Base-by-base conservation (phyloP, 1,140 invertebrate genomes). In the Drosophila ohnishii region DNA sequence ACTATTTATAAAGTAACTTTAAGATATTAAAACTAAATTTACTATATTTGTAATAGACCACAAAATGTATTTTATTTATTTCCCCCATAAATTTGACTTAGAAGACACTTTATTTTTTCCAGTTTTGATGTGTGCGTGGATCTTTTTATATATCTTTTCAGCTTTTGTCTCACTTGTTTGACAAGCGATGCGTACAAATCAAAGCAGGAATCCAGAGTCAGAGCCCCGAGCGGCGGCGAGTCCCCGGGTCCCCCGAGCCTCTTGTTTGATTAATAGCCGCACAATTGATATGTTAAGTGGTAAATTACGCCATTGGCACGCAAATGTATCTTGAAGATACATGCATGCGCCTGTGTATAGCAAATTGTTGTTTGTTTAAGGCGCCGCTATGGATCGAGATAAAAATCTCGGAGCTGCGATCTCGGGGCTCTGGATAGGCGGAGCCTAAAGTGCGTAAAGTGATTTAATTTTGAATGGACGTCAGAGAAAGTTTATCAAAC, bases 251-350 rank as follows among this genome's bases (percentile, higher is more conserved):
- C 50, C 30, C 50, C 50, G 32, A 35, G 67, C 66, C 72, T 69
- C 59, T 88, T 77, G 84, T 87, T 87, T 87, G 84, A 87, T 87
- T 87, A 87, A 87, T 87, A 87, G 84, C 84, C 80, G 80, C 76
- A 87, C 84, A 87, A 87, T 87, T 87, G 84, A 87, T 87, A 88
- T 87, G 84, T 87, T 87, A 87, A 87, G 84, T 87, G 84, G 84
- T 87, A 87, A 87, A 87, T 87, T 87, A 87, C 84, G 84, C 84
- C 84, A 87, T 87, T 87, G 84, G 76, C 76, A 87, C 84, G 84
- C 84, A 87, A 87, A 87, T 87, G 84, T 86, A 76, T 86, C 53
- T 78, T 56, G 35, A 58, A 70, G 65, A 71, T 58, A 71, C 30
- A 50, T 44, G 19, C 67, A 70, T 57, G 40, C 62, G 48, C 37